phyloP scores from a whole-genome alignment of 2,113 vertebrate genomes.

The Desmodus rotundus region DNA sequence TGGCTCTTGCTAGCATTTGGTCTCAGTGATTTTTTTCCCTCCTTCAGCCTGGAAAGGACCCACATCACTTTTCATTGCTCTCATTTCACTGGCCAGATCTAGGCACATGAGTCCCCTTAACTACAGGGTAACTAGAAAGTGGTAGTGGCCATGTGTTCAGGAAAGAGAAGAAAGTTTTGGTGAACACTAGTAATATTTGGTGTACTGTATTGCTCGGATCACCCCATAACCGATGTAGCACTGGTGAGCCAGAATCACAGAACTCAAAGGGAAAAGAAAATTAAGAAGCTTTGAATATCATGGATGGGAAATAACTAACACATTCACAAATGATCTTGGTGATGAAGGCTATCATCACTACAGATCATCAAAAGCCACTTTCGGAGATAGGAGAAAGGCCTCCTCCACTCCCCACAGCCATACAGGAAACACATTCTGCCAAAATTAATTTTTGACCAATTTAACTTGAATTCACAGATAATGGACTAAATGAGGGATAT shows the following conservation, averaged over 20 bases:
- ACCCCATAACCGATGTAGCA: background rate
- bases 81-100: background rate
- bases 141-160: background rate
- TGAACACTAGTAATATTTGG: background rate
- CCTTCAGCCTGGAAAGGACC: background rate
- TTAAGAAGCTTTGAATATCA: background rate
- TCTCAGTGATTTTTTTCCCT: background rate
- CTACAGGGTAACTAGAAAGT: background rate
- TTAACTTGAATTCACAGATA: background rate
- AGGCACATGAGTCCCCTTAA: background rate
- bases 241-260: background rate
- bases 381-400: background rate
- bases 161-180: background rate
- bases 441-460: background rate
- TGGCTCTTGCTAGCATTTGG: background rate
- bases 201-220: background rate
- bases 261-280: background rate
- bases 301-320: background rate
- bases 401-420: background rate
- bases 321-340: background rate
- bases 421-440: background rate
- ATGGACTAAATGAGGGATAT: background rate
- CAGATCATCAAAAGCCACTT: background rate
- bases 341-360: background rate
- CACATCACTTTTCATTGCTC: background rate